Evolutionary conservation across 64 coral and sea anemone genomes (phyloP).

Genomic region (Dendronephthya gigantea): DNA sequence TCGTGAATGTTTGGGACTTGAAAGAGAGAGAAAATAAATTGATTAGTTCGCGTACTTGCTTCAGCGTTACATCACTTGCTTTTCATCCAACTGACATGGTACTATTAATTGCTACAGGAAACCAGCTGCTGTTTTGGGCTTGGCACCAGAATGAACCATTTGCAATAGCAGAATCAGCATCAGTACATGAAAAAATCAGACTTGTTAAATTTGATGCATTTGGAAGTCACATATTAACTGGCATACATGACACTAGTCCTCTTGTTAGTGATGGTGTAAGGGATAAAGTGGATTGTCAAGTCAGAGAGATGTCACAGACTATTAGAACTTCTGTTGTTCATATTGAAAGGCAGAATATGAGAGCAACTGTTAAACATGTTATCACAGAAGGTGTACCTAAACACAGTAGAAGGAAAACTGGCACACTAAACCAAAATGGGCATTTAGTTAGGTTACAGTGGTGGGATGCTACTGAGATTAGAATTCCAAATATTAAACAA

Average conservation of each 20-base stretch:
- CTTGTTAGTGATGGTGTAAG: neutral
- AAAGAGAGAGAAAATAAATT: conserved; percentile 4
- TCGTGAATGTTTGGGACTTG: conserved; percentile 85
- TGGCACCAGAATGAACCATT: conserved; percentile 69
- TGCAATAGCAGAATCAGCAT: conserved; percentile 57
- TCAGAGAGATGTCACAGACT: neutral
- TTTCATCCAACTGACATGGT: conserved; percentile 80
- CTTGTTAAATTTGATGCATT: conserved; percentile 2
- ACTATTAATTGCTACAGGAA: conserved; percentile 65
- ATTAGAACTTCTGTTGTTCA: neutral
- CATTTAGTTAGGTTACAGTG: neutral
- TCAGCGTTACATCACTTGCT: conserved; percentile 59
- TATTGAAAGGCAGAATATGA: neutral
- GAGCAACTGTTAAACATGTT: neutral
- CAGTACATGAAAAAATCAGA: conserved; percentile 68
- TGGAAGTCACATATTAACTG: neutral
- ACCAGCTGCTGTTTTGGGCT: conserved; percentile 66
- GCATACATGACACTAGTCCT: neutral
- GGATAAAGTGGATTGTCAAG: neutral
- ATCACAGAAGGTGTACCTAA: neutral
- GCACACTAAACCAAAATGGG: neutral
- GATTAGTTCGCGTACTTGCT: neutral
- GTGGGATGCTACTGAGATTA: neutral
- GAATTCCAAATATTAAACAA: neutral
- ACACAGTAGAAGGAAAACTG: neutral